Conservation (phyloP, 1,140 invertebrate species). For the Anoplolepis gracilipes region DNA sequence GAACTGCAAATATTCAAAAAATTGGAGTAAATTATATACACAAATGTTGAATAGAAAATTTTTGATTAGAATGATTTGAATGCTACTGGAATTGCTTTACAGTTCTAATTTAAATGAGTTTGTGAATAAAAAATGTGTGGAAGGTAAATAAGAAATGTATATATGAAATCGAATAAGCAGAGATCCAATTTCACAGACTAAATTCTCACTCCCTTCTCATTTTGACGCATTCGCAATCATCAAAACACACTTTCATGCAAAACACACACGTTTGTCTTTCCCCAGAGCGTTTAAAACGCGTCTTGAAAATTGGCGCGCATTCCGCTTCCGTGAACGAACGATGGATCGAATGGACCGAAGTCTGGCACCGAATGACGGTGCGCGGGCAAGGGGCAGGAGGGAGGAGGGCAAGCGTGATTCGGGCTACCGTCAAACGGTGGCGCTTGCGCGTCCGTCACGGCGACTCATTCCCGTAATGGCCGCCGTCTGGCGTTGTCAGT, state of each 20-base stretch:
- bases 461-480: slow-evolving; percentile 83
- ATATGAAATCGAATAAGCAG: too few species aligned
- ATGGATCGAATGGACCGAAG: neutral
- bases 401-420: slow-evolving; percentile 3
- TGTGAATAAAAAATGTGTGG: too few species aligned
- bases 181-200: neutral
- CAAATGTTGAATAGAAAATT: too few species aligned
- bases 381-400: neutral
- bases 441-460: slow-evolving; percentile 68
- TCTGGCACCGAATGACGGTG: neutral
- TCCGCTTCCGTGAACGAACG: neutral
- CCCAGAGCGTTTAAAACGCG: neutral
- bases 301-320: slow-evolving; percentile 29
- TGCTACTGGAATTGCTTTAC: too few species aligned
- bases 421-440: slow-evolving; percentile 68
- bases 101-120: too few species aligned
- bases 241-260: too few species aligned
- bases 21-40: too few species aligned
- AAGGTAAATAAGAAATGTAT: too few species aligned
- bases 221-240: neutral
- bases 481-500: slow-evolving; percentile 83
- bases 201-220: neutral
- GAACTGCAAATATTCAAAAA: too few species aligned
- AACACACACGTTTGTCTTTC: neutral
- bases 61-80: too few species aligned